Base-by-base conservation (phyloP, 2,113 vertebrate genomes). In the Rhinoptilus africanus region DNA sequence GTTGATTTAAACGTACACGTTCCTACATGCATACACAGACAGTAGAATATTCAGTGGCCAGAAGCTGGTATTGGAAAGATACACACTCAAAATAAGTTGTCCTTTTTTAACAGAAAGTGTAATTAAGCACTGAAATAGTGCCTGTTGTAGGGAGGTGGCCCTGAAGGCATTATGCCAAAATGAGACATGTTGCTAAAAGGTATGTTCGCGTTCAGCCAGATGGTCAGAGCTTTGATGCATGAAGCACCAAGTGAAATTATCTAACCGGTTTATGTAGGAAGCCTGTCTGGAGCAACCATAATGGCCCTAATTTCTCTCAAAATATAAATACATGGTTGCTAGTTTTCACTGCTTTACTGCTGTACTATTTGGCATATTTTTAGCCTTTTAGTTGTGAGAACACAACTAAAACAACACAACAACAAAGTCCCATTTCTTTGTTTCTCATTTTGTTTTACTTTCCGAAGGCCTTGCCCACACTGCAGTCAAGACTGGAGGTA, bases 231-330 rank as follows among this genome's bases (percentile, higher is more conserved):
- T 81, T 50, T 71, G 92, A 19, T 72, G 86, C 84, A 59, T 45
- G 88, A 96, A 74, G 86, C 86, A 94, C 76, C 63, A 39, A 92
- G 91, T 83, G 95, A 86, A 97, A 95, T 95, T 60, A 89, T 62
- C 91, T 64, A 30, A 83, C 83, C 84, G 60, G 83, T 51, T 92
- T 66, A 50, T 94, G 88, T 27, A 47, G 92, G 95, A 85, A 93
- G 75, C 92, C 67, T 0, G 35, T 94, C 94, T 93, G 84, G 91
- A 96, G 80, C 83, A 57, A 34, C 75, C 62, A 26, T 56, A 75
- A 89, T 21, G 87, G 69, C 84, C 83, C 94, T 94, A 26, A 94
- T 87, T 92, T 81, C 51, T 75, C 84, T 89, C 88, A 59, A 59
- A 84, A 86, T 27, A 80, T 76, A 92, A 90, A 93, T 88, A 92